phyloP scores from a whole-genome alignment of 1,140 invertebrate species.

The Hetaerina americana region DNA sequence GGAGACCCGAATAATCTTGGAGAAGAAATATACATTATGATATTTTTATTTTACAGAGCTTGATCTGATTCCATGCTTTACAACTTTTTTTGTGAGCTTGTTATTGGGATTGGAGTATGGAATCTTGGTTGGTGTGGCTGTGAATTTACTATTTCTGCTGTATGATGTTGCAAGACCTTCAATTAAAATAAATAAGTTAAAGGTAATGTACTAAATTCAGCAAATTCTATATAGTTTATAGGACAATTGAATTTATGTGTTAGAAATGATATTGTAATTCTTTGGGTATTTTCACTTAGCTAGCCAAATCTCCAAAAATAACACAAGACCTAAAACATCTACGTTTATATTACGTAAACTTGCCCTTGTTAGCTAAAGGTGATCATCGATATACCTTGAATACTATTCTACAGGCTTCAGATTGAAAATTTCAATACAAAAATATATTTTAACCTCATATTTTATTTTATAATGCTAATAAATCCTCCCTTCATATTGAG shows the following conservation, averaged over 20 bases:
- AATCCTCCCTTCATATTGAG: no score
- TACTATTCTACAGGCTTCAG: no score
- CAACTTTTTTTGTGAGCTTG: slow-evolving; percentile 47
- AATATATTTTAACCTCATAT: no score
- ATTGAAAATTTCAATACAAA: no score
- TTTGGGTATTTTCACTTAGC: not conserved
- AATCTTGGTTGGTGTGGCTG: slow-evolving; percentile 50
- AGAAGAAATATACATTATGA: no score
- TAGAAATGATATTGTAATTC: slow-evolving; percentile 15
- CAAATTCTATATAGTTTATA: no score
- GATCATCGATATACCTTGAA: no score
- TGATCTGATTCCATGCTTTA: slow-evolving; percentile 46
- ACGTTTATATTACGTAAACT: not conserved
- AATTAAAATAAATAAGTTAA: slow-evolving; percentile 29
- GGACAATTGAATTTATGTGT: no score
- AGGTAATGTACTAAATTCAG: no score
- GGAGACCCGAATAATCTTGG: no score
- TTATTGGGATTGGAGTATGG: slow-evolving; percentile 55
- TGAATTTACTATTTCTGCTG: slow-evolving; percentile 50
- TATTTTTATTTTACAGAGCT: slow-evolving; percentile 35
- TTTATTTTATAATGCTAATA: no score
- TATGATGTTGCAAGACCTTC: slow-evolving; percentile 50
- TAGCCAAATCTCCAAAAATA: not conserved
- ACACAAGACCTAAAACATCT: not conserved
- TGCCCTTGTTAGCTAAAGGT: no score